Conservation (phyloP, 2,113 vertebrate species). For the Perognathus longimembris region DNA sequence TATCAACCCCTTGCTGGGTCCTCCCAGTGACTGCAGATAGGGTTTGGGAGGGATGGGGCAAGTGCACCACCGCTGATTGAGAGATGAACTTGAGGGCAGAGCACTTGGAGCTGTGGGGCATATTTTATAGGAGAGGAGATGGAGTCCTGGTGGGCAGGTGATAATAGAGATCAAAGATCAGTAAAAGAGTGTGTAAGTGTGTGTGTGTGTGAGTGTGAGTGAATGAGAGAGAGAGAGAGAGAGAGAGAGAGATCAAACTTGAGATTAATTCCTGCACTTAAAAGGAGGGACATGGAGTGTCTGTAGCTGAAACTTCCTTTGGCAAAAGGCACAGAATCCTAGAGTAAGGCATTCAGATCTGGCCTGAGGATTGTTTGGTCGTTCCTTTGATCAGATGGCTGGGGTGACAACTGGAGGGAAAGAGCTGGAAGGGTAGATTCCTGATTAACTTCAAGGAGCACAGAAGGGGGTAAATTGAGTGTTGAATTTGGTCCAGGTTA, state of each 20-base stretch:
- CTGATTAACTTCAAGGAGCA: neutral
- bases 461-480: neutral
- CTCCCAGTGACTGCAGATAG: neutral
- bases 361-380: neutral
- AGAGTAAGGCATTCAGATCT: neutral
- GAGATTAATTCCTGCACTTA: constrained; percentile 13
- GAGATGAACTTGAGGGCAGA: neutral
- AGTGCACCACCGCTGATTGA: neutral
- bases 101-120: neutral
- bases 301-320: neutral
- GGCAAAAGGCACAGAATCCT: neutral
- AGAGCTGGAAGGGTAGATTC: neutral
- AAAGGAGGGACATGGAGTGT: neutral
- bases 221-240: neutral
- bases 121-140: neutral
- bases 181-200: neutral
- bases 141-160: neutral
- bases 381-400: neutral
- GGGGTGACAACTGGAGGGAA: neutral
- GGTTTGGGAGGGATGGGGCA: neutral
- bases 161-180: neutral
- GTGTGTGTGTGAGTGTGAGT: no score
- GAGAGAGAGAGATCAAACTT: neutral
- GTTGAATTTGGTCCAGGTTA: neutral
- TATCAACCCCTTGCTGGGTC: neutral